Evolutionary conservation across 2,797 vertebrate species (phyloP).

Genomic region (Acanthornis magna): DNA sequence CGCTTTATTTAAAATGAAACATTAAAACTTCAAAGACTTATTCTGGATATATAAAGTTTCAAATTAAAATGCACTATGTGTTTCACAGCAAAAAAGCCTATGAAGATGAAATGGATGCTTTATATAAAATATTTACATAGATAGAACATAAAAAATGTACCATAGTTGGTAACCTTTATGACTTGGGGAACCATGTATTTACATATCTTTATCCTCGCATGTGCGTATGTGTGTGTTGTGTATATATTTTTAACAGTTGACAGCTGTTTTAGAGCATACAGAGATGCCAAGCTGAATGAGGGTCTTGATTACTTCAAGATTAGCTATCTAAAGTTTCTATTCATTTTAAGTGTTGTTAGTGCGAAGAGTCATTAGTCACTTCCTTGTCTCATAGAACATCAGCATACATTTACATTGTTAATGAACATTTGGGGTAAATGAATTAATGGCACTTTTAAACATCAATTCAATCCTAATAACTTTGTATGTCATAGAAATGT

Average conservation of each 20-base stretch:
- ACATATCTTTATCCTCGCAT: constrained; percentile 77
- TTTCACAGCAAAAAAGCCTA: constrained; percentile 62
- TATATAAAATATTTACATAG: constrained; percentile 80
- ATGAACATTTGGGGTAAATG: constrained; percentile 92
- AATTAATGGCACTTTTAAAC: constrained; percentile 89
- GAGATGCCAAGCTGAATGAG: constrained; percentile 86
- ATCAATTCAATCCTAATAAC: constrained; percentile 87
- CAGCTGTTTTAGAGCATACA: constrained; percentile 87
- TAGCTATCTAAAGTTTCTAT: constrained; percentile 91
- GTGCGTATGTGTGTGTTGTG: constrained; percentile 81
- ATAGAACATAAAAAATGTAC: constrained; percentile 72
- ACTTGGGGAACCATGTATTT: constrained; percentile 78
- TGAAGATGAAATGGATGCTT: constrained; percentile 72
- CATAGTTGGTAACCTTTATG: constrained; percentile 78
- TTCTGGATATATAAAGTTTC: constrained; percentile 54
- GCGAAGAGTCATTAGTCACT: constrained; percentile 89
- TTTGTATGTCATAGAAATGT: constrained; percentile 78
- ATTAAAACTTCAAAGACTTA: constrained; percentile 20
- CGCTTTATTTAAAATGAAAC: not conserved
- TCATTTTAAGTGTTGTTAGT: constrained; percentile 85
- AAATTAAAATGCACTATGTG: constrained; percentile 72
- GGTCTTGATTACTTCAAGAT: constrained; percentile 89
- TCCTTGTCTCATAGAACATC: constrained; percentile 88
- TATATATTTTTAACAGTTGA: constrained; percentile 89
- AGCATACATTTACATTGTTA: constrained; percentile 97